These are phyloP conservation scores for Hypothenemus hampei DNA, from an alignment of 1,140 invertebrate genomes.

Conservation along the genomic window DNA sequence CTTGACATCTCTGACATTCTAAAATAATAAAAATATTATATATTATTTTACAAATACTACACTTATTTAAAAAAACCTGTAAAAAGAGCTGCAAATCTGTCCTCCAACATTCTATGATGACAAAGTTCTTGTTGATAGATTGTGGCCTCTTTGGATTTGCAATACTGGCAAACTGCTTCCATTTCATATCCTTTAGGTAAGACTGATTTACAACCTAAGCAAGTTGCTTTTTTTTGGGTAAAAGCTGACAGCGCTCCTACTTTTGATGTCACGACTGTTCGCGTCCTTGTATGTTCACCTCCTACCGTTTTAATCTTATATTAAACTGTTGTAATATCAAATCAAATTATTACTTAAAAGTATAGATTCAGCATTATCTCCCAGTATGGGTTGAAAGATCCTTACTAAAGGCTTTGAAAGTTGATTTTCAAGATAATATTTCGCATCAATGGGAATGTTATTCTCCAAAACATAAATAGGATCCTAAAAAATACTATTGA, in stretches of 20 bases:
- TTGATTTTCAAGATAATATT: conserved; percentile 98
- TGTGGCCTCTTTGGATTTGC: conserved; percentile 72
- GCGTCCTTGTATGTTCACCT: conserved; percentile 94
- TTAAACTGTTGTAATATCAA: too few species aligned
- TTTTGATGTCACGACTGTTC: conserved; percentile 90
- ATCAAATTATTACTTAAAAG: conserved; percentile 61
- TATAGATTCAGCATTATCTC: conserved; percentile 90
- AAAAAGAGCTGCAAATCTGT: conserved; percentile 90
- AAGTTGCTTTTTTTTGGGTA: conserved; percentile 88
- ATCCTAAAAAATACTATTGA: conserved; percentile 56
- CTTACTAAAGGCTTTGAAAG: conserved; percentile 93
- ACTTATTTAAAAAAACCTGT: conserved; percentile 47
- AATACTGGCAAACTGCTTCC: conserved; percentile 80
- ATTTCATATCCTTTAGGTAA: conserved; percentile 67
- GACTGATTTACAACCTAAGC: conserved; percentile 91
- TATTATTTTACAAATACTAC: neutral
- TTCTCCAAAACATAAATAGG: conserved; percentile 98
- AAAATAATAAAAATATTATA: neutral
- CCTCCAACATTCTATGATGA: conserved; percentile 72
- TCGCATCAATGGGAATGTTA: conserved; percentile 95
- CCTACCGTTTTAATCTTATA: too few species aligned
- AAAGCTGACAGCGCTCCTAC: conserved; percentile 91
- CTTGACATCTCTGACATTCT: conserved; percentile 98
- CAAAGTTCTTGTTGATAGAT: conserved; percentile 84
- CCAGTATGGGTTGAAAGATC: conserved; percentile 98